phyloP scores from a whole-genome alignment of 2,113 vertebrate genomes.

The Neomonachus schauinslandi region DNA sequence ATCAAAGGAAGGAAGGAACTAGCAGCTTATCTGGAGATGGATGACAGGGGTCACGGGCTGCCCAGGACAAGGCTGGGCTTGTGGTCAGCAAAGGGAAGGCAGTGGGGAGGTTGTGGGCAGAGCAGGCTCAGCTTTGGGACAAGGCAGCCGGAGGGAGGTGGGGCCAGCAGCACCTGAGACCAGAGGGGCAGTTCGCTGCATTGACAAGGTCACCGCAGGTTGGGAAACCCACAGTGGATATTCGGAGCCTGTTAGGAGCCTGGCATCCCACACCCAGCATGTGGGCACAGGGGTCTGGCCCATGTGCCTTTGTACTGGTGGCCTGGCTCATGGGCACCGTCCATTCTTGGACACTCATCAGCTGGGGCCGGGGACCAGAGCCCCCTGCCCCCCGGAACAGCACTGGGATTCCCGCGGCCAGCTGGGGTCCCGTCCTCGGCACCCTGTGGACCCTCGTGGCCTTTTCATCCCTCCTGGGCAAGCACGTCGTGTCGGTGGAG shows the following conservation, averaged over 20 bases:
- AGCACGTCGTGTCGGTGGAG: not conserved
- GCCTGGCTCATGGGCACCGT: not conserved
- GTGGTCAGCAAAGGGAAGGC: not conserved
- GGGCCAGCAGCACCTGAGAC: not conserved
- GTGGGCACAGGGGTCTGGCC: not conserved
- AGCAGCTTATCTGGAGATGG: not conserved
- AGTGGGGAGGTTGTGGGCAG: not conserved
- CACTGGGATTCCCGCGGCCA: slow-evolving; percentile 76
- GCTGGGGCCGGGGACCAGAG: not conserved
- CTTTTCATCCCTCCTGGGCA: slow-evolving; percentile 85
- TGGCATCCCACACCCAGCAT: fast-evolving
- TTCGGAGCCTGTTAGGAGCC: too few species aligned
- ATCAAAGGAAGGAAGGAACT: not conserved
- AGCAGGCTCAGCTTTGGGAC: not conserved
- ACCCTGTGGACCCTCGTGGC: slow-evolving; percentile 87
- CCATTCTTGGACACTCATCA: not conserved
- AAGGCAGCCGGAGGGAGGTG: too few species aligned
- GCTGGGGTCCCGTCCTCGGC: slow-evolving; percentile 77
- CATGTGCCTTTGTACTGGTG: not conserved
- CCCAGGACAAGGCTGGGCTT: not conserved
- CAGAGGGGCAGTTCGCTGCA: not conserved
- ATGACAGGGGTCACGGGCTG: not conserved
- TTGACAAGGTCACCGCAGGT: not conserved
- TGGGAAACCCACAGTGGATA: not conserved
- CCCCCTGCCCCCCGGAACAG: not conserved